phyloP scores from a whole-genome alignment of 2,888 invertebrate genomes.

The Rutpela maculata region DNA sequence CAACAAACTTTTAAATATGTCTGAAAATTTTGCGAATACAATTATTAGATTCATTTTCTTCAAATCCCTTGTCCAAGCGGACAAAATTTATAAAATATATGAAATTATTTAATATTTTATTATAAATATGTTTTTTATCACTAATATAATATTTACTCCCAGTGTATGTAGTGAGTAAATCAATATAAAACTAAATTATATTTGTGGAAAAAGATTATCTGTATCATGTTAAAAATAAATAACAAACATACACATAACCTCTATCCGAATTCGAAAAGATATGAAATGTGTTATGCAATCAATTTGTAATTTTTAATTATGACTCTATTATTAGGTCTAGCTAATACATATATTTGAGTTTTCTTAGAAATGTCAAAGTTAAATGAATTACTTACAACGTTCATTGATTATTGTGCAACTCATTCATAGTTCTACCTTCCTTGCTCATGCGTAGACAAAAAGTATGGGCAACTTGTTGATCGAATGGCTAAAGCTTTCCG shows the following conservation, averaged over 20 bases:
- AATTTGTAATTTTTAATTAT: conserved; percentile 20
- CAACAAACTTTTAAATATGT: too few relatives aligned
- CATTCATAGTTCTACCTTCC: conserved; percentile 59
- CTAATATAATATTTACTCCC: conserved; percentile 46
- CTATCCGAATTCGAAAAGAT: conserved; percentile 38
- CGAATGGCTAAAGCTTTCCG: conserved; percentile 53
- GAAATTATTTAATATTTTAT: too few relatives aligned
- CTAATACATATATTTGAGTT: conserved; percentile 26
- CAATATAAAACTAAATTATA: conserved; percentile 47
- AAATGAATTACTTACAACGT: conserved; percentile 55
- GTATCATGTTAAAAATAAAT: conserved; percentile 54
- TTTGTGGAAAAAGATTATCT: conserved; percentile 49
- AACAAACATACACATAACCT: conserved; percentile 45
- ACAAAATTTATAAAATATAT: too few relatives aligned
- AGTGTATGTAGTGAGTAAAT: conserved; percentile 41
- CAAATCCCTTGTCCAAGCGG: too few relatives aligned
- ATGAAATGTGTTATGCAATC: conserved; percentile 43
- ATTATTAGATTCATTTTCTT: too few relatives aligned
- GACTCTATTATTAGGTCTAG: conserved; percentile 14
- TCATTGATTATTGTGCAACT: conserved; percentile 62
- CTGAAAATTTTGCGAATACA: too few relatives aligned
- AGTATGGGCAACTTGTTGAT: conserved; percentile 57
- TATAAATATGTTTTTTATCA: conserved; percentile 43
- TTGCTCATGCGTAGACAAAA: conserved; percentile 55
- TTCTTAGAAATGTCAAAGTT: conserved; percentile 53